phyloP scores from a whole-genome alignment of 2,797 vertebrate species.

The Hemitrygon akajei region DNA sequence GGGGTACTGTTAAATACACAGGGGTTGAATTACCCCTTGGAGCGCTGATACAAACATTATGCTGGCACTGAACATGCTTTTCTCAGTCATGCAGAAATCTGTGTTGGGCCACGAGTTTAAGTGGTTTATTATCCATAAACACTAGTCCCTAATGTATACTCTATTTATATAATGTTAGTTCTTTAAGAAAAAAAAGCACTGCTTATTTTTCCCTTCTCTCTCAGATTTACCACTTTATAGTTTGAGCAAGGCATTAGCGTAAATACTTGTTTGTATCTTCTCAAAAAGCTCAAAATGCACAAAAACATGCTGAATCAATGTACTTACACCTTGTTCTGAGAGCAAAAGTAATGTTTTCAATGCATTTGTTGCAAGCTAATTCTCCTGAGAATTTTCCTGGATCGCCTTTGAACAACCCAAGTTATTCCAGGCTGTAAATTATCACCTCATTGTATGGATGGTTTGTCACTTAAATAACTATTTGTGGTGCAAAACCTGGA shows the following conservation, averaged over 20 bases:
- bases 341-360: not conserved
- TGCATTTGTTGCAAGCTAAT: not conserved
- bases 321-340: not conserved
- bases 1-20: slow-evolving; percentile 20
- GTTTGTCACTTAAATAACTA: not conserved
- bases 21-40: slow-evolving; percentile 8
- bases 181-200: not conserved
- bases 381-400: not conserved
- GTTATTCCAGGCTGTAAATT: not conserved
- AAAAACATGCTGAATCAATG: not conserved
- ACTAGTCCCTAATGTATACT: slow-evolving; percentile 3
- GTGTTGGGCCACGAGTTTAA: slow-evolving; percentile 10
- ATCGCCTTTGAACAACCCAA: not conserved
- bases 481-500: not conserved
- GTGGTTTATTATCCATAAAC: slow-evolving; percentile 35
- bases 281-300: not conserved
- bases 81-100: slow-evolving; percentile 26
- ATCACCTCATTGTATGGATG: not conserved
- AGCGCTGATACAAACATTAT: slow-evolving; percentile 23
- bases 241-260: not conserved
- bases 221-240: not conserved
- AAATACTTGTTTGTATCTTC: not conserved
- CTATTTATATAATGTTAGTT: slow-evolving; percentile 1
- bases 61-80: slow-evolving; percentile 25
- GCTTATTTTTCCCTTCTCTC: not conserved